Base-by-base conservation (phyloP, 1,140 invertebrate species). In the Ceratina calcarata region DNA sequence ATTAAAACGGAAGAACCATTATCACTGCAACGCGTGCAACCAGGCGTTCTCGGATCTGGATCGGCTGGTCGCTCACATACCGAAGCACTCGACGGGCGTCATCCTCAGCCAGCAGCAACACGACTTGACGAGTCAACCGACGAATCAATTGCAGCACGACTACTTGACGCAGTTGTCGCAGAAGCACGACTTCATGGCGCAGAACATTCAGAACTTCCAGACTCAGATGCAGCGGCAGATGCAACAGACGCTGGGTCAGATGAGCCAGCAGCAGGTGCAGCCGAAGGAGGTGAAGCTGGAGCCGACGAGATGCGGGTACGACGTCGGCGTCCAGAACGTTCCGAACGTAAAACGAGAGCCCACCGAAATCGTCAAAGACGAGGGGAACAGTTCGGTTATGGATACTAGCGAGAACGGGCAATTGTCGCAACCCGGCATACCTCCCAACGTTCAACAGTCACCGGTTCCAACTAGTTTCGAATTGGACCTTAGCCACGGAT, bases 1-100 rank as follows among this genome's bases (percentile, higher is more conserved):
- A 90, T 93, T 97, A 58, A 98, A 98, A 89, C 94, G 97, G 68
- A 95, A 96, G 85, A 95, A 96, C 80, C 97, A 98, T 89, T 97
- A 96, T 86, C 97, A 98, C 89, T 98, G 97, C 91, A 96, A 96
- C 87, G 94, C 96, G n/a, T 98, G 97, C 91, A 97, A 97, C 91
- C 97, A 97, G 91, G 96, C 95, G 6, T 96, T 96, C 88, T 95
- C 95, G 2, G 95, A 96, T 80, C 83, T 95, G 24, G 95, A 96
- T 72, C 94, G 94, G 77, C 90, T 96, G 55, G 93, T 95, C 22
- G 94, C 95, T 8, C 96, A 96, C 89, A 94, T 96, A n/a, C 94
- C 95, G 12, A 96, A 96, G 87, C 96, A 96, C 85, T 95, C 94
- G 78, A 94, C 94, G 15, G 94, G 94, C 15, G 95, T 94, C 6